Base-by-base conservation (phyloP, 2,797 vertebrate genomes). In the Siniperca undulata region DNA sequence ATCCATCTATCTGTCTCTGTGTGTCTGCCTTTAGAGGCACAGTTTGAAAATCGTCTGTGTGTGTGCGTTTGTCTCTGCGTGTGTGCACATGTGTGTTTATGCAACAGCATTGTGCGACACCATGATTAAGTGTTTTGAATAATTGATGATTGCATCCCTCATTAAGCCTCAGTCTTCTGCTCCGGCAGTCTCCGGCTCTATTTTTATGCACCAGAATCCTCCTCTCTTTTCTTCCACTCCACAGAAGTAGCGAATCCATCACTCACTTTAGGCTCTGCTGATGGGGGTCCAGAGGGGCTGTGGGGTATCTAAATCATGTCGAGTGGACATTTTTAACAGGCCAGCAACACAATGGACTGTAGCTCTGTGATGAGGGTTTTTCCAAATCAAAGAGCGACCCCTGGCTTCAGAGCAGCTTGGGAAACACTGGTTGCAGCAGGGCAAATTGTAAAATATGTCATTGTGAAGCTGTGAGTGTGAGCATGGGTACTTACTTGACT, bases 51-150 rank as follows among this genome's bases (percentile, higher is more conserved):
- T 30, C 77, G 11, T 72, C 40, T 70, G 48, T 65, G 56, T 61
- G 72, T 69, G 80, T 2, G 34, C 30, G 13, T 74, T 1, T 60
- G 55, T 70, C 46, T 42, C 27, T n/a, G 24, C 55, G 59, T 22
- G 70, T 87, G 42, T 74, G 52, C 38, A 13, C 6, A 20, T 52
- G 66, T 86, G 78, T 93, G 82, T 94, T 90, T 93, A 86, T 91
- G 88, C 85, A 87, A 90, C 93, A 88, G 86, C 73, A 68, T 82
- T 53, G 60, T 70, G 78, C 67, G 50, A 90, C 89, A 88, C 88
- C 81, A 85, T 93, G 93, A 95, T 95, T 94, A 94, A 92, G 89
- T 92, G 88, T 94, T 95, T 92, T 95, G 91, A 95, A 96, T 95
- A 95, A 95, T 94, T 95, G 90, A 95, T 95, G 91, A 93, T 92